These are phyloP conservation scores for Drosophila yakuba DNA, from an alignment of 1,140 invertebrate genomes.

Conservation along the genomic window DNA sequence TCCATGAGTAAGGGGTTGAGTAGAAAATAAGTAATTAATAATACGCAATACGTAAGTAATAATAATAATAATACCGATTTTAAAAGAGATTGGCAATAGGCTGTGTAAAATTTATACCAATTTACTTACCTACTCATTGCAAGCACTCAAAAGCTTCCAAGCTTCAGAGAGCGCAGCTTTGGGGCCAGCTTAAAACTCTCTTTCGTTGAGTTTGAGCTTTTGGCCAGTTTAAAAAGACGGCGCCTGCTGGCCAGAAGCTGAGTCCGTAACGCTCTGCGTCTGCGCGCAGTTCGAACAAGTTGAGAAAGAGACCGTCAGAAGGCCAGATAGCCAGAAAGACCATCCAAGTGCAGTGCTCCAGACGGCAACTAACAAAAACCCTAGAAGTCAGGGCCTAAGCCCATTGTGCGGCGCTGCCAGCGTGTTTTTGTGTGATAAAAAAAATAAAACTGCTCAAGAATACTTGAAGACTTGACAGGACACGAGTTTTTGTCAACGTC, in stretches of 20 bases:
- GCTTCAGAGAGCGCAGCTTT: slow-evolving; percentile 12
- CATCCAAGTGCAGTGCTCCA: slow-evolving; percentile 27
- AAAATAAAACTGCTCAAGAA: slow-evolving; percentile 8
- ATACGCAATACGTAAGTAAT: no score
- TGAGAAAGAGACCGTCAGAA: slow-evolving; percentile 13
- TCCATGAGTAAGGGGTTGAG: no score
- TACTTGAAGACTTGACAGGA: slow-evolving; percentile 18
- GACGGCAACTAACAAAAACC: slow-evolving; percentile 24
- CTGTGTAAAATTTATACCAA: not conserved
- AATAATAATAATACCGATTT: no score
- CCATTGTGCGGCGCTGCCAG: slow-evolving; percentile 6
- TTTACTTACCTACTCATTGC: not conserved
- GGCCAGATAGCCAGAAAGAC: not conserved
- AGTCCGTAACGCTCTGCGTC: slow-evolving; percentile 76
- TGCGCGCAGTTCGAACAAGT: slow-evolving; percentile 75
- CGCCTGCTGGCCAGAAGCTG: slow-evolving; percentile 54
- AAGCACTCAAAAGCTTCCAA: not conserved
- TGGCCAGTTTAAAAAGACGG: slow-evolving; percentile 62
- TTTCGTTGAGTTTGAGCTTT: slow-evolving; percentile 24
- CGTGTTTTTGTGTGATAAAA: slow-evolving; percentile 30
- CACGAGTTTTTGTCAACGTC: slow-evolving; percentile 25
- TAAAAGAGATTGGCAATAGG: no score
- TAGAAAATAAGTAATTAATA: not conserved
- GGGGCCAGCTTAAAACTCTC: slow-evolving; percentile 33
- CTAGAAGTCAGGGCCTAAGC: slow-evolving; percentile 36